phyloP scores from a whole-genome alignment of 1,140 invertebrate genomes.

The Delia radicum region DNA sequence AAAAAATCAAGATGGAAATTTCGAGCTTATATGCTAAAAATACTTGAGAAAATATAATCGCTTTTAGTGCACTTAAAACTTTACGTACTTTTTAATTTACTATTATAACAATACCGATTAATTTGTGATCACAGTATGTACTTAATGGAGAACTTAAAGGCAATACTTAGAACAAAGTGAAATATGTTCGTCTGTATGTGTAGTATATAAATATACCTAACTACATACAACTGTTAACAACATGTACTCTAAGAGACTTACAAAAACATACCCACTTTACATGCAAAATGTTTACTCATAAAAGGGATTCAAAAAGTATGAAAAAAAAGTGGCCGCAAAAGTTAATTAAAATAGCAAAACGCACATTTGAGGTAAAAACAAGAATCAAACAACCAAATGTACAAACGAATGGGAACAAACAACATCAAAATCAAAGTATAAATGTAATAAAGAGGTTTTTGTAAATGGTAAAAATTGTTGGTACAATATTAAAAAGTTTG shows the following conservation, averaged over 20 bases:
- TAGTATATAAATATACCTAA: no score
- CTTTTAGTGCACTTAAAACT: no score
- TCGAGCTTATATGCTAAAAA: no score
- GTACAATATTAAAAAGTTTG: background rate
- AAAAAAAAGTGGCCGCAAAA: background rate
- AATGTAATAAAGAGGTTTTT: background rate
- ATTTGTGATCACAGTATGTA: no score
- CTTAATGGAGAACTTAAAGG: no score
- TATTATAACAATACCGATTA: no score
- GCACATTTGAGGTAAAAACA: background rate
- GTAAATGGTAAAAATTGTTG: background rate
- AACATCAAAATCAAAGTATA: background rate
- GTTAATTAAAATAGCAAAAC: constrained; percentile 23
- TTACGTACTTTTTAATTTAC: no score
- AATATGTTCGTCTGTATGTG: no score
- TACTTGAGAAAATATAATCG: no score
- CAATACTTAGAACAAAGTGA: no score
- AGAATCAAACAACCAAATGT: background rate
- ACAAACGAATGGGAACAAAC: background rate
- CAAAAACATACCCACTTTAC: background rate
- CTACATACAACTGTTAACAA: background rate
- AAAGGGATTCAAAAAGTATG: background rate
- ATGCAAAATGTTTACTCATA: background rate
- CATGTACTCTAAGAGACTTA: background rate
- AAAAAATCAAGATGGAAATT: no score